phyloP scores from a whole-genome alignment of 2,797 vertebrate genomes.

The Eospalax fontanierii region DNA sequence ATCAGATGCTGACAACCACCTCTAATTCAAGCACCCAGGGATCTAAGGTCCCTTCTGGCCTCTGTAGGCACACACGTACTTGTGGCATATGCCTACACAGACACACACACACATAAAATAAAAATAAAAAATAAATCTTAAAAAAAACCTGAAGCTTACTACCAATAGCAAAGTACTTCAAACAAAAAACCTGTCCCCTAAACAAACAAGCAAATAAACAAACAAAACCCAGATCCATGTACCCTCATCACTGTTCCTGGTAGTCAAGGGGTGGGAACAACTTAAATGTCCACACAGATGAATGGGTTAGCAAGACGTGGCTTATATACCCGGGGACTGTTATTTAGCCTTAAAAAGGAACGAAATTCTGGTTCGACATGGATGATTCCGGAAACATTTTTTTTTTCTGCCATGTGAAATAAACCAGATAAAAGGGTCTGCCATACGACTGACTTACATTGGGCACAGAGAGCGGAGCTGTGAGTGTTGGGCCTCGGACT shows the following conservation, averaged over 20 bases:
- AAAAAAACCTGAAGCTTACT: not conserved
- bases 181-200: not conserved
- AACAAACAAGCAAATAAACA: no score
- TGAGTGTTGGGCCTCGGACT: not conserved
- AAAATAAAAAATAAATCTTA: no score
- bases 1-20: no score
- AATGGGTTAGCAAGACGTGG: not conserved
- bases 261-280: not conserved
- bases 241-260: not conserved
- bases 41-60: no score
- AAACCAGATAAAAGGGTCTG: not conserved
- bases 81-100: no score
- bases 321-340: not conserved
- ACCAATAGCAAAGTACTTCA: not conserved
- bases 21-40: no score
- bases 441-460: not conserved
- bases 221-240: not conserved
- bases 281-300: not conserved
- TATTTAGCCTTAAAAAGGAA: not conserved
- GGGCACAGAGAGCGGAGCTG: not conserved
- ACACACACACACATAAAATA: no score
- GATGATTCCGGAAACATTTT: not conserved
- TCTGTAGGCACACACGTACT: not conserved
- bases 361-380: not conserved
- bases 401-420: constrained; percentile 35